A percentile compares a stretch with the other conserved stretches of the same genome.
These are phyloP conservation scores for Azorinus chamasolen DNA, from an alignment of 2,888 invertebrate genomes.

Conservation along the genomic window DNA sequence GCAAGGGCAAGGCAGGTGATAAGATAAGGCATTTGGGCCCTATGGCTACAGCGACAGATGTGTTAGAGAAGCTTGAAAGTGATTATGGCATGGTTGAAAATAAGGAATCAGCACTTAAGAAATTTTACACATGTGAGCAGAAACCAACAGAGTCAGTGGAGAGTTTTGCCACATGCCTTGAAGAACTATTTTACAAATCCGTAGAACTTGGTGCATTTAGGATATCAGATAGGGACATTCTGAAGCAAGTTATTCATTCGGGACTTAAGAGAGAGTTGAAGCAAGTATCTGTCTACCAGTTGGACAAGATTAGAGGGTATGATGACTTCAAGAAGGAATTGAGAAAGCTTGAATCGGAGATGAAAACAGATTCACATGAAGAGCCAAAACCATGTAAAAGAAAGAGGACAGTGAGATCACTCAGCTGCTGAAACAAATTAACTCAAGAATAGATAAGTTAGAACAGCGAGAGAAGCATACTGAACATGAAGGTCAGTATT, in stretches of 20 bases:
- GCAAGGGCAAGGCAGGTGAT: conserved; percentile 14
- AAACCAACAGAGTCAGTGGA: conserved; percentile 4
- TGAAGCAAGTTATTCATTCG: conserved; percentile 6
- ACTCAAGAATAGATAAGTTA: conserved; percentile 20
- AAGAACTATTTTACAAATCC: conserved; percentile 10
- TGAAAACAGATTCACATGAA: neutral
- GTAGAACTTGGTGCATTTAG: neutral
- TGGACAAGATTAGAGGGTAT: conserved; percentile 1
- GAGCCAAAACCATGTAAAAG: conserved; percentile 2
- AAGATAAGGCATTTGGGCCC: conserved; percentile 9
- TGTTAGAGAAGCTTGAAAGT: conserved; percentile 13
- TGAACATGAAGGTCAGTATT: neutral
- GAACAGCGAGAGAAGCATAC: neutral
- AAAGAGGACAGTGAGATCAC: neutral
- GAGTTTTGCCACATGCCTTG: conserved; percentile 3
- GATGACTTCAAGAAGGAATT: conserved; percentile 28
- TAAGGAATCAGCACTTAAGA: neutral
- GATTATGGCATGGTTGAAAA: conserved; percentile 13
- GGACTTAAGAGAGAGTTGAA: conserved; percentile 1
- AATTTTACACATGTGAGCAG: conserved; percentile 23
- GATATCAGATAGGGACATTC: neutral
- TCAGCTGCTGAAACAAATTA: conserved; percentile 16
- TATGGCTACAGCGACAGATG: neutral
- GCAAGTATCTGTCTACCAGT: conserved; percentile 6
- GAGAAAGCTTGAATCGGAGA: conserved; percentile 2